Evolutionary conservation across 2,888 invertebrate species (phyloP).

Genomic region (Tridacna crocea): DNA sequence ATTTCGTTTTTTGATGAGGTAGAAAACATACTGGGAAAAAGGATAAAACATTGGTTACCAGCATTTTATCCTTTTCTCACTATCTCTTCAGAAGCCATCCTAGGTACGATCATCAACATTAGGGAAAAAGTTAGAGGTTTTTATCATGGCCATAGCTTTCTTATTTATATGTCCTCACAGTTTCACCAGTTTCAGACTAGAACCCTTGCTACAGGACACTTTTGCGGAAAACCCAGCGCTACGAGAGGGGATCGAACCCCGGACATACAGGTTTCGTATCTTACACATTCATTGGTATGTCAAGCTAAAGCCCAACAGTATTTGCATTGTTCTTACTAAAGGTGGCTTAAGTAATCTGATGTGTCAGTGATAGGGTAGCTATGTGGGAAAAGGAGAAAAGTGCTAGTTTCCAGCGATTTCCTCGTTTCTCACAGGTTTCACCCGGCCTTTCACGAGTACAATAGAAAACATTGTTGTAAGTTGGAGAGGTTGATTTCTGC

Average conservation of each 20-base stretch:
- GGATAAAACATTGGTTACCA: not conserved
- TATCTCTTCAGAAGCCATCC: not conserved
- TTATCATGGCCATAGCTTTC: no score
- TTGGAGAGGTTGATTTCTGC: no score
- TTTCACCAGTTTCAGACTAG: no score
- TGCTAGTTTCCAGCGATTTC: conserved; percentile 1
- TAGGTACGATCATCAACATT: not conserved
- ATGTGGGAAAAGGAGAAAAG: not conserved
- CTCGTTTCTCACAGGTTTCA: not conserved
- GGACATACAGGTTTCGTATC: not conserved
- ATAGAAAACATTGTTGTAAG: not conserved
- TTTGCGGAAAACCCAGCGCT: no score
- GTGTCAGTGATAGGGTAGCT: not conserved
- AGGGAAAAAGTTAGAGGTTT: not conserved
- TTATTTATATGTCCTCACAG: no score
- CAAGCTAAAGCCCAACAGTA: not conserved
- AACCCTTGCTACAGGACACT: no score
- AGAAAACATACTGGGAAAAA: not conserved
- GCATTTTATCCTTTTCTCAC: not conserved
- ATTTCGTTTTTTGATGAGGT: not conserved
- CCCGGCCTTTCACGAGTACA: not conserved
- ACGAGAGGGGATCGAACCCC: no score
- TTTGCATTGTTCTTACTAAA: not conserved
- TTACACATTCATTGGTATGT: not conserved
- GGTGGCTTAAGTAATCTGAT: not conserved